phyloP scores from a whole-genome alignment of 2,888 invertebrate genomes.

The Itoplectis maculator region DNA sequence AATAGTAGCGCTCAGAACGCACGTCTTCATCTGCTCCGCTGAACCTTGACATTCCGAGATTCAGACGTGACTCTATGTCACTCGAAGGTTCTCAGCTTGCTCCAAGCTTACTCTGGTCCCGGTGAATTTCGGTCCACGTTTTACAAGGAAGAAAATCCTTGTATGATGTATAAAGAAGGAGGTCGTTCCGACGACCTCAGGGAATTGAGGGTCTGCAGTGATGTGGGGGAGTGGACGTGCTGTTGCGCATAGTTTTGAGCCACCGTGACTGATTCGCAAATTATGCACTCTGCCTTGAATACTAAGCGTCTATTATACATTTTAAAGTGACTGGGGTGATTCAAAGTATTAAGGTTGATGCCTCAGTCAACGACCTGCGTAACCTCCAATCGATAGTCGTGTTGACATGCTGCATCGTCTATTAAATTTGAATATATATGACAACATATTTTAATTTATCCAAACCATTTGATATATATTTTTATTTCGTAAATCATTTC shows the following conservation, averaged over 20 bases:
- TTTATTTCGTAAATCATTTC: not conserved
- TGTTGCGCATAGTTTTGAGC: constrained; percentile 13
- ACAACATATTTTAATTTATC: too few relatives aligned
- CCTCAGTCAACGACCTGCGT: not conserved
- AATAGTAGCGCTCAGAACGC: not conserved
- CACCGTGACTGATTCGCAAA: constrained; percentile 27
- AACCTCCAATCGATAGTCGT: not conserved
- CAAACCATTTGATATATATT: too few relatives aligned
- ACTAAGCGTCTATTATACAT: not conserved
- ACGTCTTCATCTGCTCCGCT: not conserved
- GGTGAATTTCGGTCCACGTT: not conserved
- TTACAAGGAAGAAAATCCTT: constrained; percentile 11
- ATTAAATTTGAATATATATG: too few relatives aligned
- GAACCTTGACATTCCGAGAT: not conserved
- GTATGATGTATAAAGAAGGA: not conserved
- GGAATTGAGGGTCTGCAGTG: constrained; percentile 16
- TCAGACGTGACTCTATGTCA: not conserved
- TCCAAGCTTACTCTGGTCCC: not conserved
- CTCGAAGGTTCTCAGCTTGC: not conserved
- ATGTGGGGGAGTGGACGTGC: not conserved
- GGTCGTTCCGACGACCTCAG: constrained; percentile 24
- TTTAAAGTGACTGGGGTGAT: not conserved
- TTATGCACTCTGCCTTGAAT: constrained; percentile 37
- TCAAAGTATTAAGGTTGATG: not conserved
- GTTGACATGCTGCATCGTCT: too few relatives aligned